A percentile compares a stretch with the other conserved stretches of the same genome.
These are phyloP conservation scores for Cepaea nemoralis DNA, from an alignment of 1,140 invertebrate species.

Conservation along the genomic window DNA sequence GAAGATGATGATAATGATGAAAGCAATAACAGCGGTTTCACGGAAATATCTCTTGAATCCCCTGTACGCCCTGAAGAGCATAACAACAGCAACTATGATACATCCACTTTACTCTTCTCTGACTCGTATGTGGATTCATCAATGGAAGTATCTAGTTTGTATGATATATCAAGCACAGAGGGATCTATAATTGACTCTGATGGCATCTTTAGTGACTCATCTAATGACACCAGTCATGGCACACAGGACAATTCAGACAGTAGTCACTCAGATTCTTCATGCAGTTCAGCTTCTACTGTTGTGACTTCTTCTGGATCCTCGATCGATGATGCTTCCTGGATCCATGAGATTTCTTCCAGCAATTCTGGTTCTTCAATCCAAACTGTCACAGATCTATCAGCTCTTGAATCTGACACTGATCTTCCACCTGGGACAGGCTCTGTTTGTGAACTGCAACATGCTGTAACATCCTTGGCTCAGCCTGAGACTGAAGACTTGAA, in stretches of 20 bases:
- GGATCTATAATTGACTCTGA: background rate
- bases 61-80: background rate
- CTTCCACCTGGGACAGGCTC: no score
- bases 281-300: background rate
- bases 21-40: background rate
- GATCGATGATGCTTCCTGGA: background rate
- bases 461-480: no score
- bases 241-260: background rate
- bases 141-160: background rate
- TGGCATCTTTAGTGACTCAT: background rate
- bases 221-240: background rate
- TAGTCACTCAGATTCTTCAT: background rate
- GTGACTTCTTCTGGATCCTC: background rate
- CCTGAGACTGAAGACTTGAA: no score
- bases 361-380: background rate
- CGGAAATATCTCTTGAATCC: background rate
- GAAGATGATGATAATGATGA: background rate
- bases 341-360: background rate
- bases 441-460: no score
- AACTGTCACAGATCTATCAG: background rate
- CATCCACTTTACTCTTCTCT: slow-evolving; percentile 19
- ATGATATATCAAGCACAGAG: background rate
- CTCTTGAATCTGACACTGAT: background rate
- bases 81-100: slow-evolving; percentile 13
- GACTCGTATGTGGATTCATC: background rate